phyloP scores from a whole-genome alignment of 1,140 invertebrate species.

The Bombyx mandarina region DNA sequence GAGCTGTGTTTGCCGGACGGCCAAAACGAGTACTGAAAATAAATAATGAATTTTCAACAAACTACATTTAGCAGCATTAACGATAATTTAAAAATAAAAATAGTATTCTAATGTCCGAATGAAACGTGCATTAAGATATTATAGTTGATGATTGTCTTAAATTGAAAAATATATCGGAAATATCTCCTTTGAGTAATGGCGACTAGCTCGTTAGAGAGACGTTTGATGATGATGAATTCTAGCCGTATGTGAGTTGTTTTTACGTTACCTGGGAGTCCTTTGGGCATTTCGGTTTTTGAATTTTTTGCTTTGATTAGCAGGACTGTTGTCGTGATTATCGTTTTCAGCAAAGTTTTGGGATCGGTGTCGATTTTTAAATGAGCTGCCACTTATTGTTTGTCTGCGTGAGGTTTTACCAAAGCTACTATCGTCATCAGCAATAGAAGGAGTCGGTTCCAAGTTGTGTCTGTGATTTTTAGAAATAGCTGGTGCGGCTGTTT shows the following conservation, averaged over 20 bases:
- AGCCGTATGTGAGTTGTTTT: constrained; percentile 1
- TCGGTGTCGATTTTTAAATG: constrained; percentile 65
- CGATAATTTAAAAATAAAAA: too few relatives aligned
- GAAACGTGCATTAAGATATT: too few relatives aligned
- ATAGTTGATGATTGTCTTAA: too few relatives aligned
- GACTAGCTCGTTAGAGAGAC: constrained; percentile 13
- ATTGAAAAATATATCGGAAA: not conserved
- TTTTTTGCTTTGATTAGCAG: constrained; percentile 54
- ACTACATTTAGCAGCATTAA: not conserved
- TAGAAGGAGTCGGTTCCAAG: constrained; percentile 76
- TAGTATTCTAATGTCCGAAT: too few relatives aligned
- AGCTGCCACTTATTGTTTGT: constrained; percentile 52
- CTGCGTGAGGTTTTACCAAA: constrained; percentile 70
- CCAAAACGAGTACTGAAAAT: constrained; percentile 69
- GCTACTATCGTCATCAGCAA: constrained; percentile 72
- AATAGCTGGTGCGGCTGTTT: constrained; percentile 79
- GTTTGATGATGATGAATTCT: constrained; percentile 7
- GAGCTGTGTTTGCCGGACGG: constrained; percentile 61
- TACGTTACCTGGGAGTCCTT: constrained; percentile 55
- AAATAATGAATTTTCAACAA: constrained; percentile 19
- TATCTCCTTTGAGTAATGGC: not conserved
- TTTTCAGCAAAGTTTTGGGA: constrained; percentile 42
- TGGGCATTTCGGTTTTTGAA: constrained; percentile 60
- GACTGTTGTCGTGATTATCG: constrained; percentile 29
- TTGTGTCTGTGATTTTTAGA: constrained; percentile 65